A percentile compares a stretch with the other conserved stretches of the same genome.
These are phyloP conservation scores for Apamea epomidion DNA, from an alignment of 2,888 invertebrate genomes.

Conservation along the genomic window DNA sequence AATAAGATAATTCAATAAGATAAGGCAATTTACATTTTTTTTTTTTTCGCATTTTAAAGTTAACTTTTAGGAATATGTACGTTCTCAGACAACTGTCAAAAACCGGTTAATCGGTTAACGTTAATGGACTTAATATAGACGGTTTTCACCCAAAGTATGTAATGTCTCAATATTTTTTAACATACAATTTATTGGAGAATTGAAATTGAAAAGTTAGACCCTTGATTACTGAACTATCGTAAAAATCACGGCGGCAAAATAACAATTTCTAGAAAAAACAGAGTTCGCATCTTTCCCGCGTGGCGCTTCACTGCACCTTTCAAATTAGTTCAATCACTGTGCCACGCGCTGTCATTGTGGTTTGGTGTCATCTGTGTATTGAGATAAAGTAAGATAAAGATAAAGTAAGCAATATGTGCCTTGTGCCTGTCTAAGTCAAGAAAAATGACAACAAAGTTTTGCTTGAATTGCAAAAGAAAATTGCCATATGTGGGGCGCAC, in stretches of 20 bases:
- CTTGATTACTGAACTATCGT: background rate
- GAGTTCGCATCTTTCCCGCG: background rate
- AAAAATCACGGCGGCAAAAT: background rate
- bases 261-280: background rate
- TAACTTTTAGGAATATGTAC: no score
- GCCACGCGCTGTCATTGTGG: background rate
- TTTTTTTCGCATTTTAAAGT: no score
- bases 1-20: no score
- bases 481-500: background rate
- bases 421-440: background rate
- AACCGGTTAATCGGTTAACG: no score
- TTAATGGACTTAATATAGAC: background rate
- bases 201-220: no score
- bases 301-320: background rate
- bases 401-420: background rate
- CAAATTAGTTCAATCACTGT: background rate
- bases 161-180: background rate
- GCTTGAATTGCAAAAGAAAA: background rate
- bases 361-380: background rate
- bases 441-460: background rate
- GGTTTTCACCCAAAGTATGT: background rate
- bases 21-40: no score
- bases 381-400: background rate
- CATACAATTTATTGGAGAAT: no score
- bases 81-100: no score